Conservation (phyloP, 2,113 vertebrate genomes). For the Rana temporaria region DNA sequence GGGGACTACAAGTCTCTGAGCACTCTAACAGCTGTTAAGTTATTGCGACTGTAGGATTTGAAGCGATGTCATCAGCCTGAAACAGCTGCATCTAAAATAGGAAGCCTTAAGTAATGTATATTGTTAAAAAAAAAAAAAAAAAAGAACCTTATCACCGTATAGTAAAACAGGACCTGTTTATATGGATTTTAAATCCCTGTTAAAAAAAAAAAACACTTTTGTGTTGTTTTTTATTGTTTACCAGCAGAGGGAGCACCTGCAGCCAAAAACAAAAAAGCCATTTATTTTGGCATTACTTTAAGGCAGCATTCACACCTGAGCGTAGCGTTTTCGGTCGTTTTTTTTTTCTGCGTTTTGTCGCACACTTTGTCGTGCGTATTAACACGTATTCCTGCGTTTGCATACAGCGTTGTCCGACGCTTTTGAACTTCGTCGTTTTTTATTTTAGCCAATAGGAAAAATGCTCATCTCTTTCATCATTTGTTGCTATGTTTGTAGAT, state of each 20-base stretch:
- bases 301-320: too few relatives aligned
- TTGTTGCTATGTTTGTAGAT: too few relatives aligned
- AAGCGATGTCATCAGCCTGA: slow-evolving; percentile 20
- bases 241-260: slow-evolving; percentile 29
- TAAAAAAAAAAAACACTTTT: slow-evolving; percentile 14
- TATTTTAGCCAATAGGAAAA: too few relatives aligned
- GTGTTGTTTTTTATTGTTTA: not conserved
- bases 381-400: too few relatives aligned
- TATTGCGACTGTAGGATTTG: slow-evolving; percentile 1
- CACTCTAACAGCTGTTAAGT: slow-evolving; percentile 35
- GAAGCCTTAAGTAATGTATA: slow-evolving; percentile 2
- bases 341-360: too few relatives aligned
- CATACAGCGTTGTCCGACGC: too few relatives aligned
- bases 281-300: not conserved
- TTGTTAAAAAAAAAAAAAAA: not conserved
- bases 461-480: too few relatives aligned
- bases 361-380: too few relatives aligned
- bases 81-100: slow-evolving; percentile 28
- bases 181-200: not conserved
- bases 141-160: not conserved
- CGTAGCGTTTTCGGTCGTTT: too few relatives aligned
- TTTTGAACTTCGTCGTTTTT: too few relatives aligned
- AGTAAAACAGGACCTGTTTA: not conserved
- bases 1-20: not conserved
- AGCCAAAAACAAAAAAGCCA: not conserved